A percentile compares a stretch with the other conserved stretches of the same genome.
These are phyloP conservation scores for Rhimphoctona megacephalus DNA, from an alignment of 2,888 invertebrate genomes.

Conservation along the genomic window DNA sequence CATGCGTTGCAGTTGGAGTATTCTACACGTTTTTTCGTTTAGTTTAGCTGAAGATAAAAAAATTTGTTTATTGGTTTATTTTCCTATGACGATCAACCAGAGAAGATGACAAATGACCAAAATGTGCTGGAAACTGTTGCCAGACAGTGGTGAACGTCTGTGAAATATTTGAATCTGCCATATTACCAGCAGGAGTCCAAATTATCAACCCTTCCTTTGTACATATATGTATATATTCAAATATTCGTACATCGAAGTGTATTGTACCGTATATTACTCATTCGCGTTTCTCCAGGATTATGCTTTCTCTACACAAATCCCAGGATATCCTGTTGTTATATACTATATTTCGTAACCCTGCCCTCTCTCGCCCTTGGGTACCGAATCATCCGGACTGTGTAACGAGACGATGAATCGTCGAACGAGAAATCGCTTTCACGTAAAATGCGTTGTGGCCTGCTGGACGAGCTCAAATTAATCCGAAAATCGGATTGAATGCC, in stretches of 20 bases:
- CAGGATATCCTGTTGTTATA: conserved; percentile 42
- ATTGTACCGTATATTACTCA: conserved; percentile 32
- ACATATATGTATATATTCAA: not conserved
- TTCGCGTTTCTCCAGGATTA: conserved; percentile 50
- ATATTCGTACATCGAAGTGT: conserved; percentile 8
- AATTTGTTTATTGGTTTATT: not conserved
- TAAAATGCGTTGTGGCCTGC: conserved; percentile 61
- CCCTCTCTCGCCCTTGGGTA: not conserved
- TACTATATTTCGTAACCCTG: conserved; percentile 14
- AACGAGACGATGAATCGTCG: conserved; percentile 48
- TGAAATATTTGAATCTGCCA: not conserved
- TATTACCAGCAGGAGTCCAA: not conserved
- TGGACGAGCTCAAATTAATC: conserved; percentile 59
- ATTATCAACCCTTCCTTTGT: not conserved
- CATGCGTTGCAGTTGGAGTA: not conserved
- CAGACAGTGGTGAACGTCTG: not conserved
- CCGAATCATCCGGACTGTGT: conserved; percentile 23
- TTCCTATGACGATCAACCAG: not conserved
- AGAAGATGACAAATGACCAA: not conserved
- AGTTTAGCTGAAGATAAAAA: not conserved
- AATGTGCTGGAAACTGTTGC: not conserved
- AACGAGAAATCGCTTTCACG: conserved; percentile 63
- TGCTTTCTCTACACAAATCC: conserved; percentile 51
- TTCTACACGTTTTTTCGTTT: not conserved
- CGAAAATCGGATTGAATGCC: conserved; percentile 59